phyloP scores from a whole-genome alignment of 2,888 invertebrate species.

The Nycteola revayana region DNA sequence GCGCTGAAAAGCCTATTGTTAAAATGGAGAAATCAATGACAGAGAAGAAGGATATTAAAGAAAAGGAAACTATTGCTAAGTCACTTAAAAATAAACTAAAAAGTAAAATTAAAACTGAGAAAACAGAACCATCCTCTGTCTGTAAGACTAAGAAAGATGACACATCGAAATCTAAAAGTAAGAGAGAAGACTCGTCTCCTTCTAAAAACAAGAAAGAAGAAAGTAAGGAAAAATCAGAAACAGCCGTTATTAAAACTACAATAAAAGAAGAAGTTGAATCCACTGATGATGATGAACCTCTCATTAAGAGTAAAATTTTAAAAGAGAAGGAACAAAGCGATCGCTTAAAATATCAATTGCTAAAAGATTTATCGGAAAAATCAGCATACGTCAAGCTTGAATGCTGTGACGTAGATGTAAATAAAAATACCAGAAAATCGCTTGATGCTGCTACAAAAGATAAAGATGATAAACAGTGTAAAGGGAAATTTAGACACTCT shows the following conservation, averaged over 20 bases:
- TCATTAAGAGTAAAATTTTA: conserved; percentile 68
- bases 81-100: conserved; percentile 44
- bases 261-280: conserved; percentile 65
- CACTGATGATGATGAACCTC: conserved; percentile 55
- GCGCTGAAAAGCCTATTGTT: conserved; percentile 23
- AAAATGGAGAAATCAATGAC: conserved; percentile 40
- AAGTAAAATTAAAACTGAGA: conserved; percentile 44
- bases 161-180: conserved; percentile 23
- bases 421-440: conserved; percentile 64
- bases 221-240: conserved; percentile 3
- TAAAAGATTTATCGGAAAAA: conserved; percentile 74
- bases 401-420: conserved; percentile 73
- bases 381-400: conserved; percentile 75
- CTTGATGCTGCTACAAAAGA: conserved; percentile 54
- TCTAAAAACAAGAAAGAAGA: conserved; percentile 4
- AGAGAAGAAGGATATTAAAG: conserved; percentile 46
- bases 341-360: conserved; percentile 60
- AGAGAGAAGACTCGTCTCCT: conserved; percentile 4
- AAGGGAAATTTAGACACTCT: conserved; percentile 52
- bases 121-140: conserved; percentile 28
- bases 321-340: conserved; percentile 67
- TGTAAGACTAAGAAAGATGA: conserved; percentile 41
- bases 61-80: conserved; percentile 42
- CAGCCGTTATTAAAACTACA: conserved; percentile 40
- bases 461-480: conserved; percentile 54